Percentiles rank a stretch among this genome's conserved stretches.
These are phyloP conservation scores for Leptothorax acervorum DNA, from an alignment of 2,888 invertebrate genomes.

Conservation along the genomic window DNA sequence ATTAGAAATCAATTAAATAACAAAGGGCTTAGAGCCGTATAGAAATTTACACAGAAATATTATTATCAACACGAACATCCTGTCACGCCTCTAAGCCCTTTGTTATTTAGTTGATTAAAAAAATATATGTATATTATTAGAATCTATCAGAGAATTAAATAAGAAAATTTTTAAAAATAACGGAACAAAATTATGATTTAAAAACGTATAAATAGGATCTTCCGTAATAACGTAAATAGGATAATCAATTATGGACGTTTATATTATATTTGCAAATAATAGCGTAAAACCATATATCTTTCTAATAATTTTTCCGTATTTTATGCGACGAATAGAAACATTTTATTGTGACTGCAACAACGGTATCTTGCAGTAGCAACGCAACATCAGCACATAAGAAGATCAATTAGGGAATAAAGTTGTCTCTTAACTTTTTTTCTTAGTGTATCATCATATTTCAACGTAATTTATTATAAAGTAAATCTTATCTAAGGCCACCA, in stretches of 20 bases:
- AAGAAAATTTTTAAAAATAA: not conserved
- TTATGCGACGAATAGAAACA: not conserved
- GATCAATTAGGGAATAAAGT: slow-evolving; percentile 26
- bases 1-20: no score
- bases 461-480: slow-evolving; percentile 26
- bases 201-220: not conserved
- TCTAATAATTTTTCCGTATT: not conserved
- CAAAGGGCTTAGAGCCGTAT: no score
- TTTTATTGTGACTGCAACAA: not conserved
- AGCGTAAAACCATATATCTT: slow-evolving; percentile 28
- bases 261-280: slow-evolving; percentile 43
- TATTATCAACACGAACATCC: no score
- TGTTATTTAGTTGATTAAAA: no score
- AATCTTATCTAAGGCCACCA: slow-evolving; percentile 14
- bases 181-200: not conserved
- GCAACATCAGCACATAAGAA: not conserved
- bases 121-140: not conserved
- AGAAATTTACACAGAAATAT: no score
- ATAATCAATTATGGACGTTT: not conserved
- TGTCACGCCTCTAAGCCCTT: no score
- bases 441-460: not conserved
- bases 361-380: not conserved
- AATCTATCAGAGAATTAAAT: not conserved
- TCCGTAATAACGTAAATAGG: not conserved
- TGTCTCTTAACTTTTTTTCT: slow-evolving; percentile 4